Percentiles rank a stretch among this genome's conserved stretches.
Evolutionary conservation across 2,113 vertebrate genomes (phyloP).

Genomic region (Montifringilla adamsi): DNA sequence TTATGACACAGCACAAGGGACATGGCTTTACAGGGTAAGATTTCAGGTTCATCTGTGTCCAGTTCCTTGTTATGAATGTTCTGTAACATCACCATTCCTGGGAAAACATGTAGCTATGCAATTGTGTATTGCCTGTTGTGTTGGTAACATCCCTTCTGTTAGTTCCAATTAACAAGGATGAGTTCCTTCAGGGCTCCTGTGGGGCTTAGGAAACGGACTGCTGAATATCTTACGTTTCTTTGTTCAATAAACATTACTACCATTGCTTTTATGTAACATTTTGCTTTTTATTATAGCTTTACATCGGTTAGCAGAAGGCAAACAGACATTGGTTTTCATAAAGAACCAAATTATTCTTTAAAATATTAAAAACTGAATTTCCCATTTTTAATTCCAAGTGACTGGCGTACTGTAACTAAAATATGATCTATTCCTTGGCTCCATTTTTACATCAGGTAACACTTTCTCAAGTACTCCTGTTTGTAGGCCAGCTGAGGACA

Average conservation of each 20-base stretch:
- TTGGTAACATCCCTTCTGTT: background rate
- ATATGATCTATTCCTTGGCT: background rate
- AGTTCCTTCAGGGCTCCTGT: background rate
- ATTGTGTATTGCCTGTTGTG: background rate
- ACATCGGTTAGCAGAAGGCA: background rate
- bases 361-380: background rate
- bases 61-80: background rate
- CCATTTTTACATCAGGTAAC: background rate
- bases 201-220: background rate
- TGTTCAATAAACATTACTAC: conserved; percentile 9
- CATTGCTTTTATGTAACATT: background rate
- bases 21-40: background rate
- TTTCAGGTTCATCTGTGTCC: background rate
- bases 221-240: background rate
- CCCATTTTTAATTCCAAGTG: background rate
- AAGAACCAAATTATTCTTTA: background rate
- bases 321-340: background rate
- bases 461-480: background rate
- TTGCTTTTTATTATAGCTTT: background rate
- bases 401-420: background rate
- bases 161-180: background rate
- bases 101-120: background rate
- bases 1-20: background rate
- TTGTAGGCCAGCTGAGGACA: background rate
- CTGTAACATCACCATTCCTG: background rate